Evolutionary conservation across 2,888 invertebrate species (phyloP).

Genomic region (Syritta pipiens): DNA sequence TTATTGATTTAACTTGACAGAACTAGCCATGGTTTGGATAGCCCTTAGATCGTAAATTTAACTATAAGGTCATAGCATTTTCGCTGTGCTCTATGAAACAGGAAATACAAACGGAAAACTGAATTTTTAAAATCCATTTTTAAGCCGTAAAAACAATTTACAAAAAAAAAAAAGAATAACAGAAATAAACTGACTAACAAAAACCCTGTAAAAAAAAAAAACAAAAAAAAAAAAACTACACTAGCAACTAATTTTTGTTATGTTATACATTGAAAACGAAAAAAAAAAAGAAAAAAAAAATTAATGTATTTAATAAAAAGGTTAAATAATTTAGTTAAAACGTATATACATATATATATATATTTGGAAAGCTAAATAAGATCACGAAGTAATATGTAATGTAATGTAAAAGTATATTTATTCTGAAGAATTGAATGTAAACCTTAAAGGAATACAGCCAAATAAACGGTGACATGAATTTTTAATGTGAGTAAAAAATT

Average conservation of each 20-base stretch:
- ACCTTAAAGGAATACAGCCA: constrained; percentile 7
- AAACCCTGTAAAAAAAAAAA: constrained; percentile 38
- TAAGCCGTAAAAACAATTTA: constrained; percentile 36
- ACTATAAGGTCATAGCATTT: constrained; percentile 16
- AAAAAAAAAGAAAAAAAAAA: constrained; percentile 16
- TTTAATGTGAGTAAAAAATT: constrained; percentile 53
- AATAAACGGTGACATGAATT: constrained; percentile 45
- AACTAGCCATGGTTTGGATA: not conserved
- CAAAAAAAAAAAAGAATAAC: not conserved
- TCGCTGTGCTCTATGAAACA: constrained; percentile 7
- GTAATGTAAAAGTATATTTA: constrained; percentile 43
- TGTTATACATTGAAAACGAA: constrained; percentile 46
- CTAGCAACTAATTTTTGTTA: constrained; percentile 51
- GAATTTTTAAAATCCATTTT: constrained; percentile 18
- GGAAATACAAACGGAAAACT: not conserved
- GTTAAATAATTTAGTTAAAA: constrained; percentile 53
- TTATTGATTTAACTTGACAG: not conserved
- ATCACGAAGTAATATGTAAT: constrained; percentile 13
- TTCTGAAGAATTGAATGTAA: constrained; percentile 49
- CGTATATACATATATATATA: constrained; percentile 35
- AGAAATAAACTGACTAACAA: constrained; percentile 42
- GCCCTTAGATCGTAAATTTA: not conserved
- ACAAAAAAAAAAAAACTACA: constrained; percentile 36
- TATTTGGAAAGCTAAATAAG: constrained; percentile 25
- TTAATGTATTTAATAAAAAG: not conserved